phyloP scores from a whole-genome alignment of 2,888 invertebrate genomes.

The Coecobrya sp. region DNA sequence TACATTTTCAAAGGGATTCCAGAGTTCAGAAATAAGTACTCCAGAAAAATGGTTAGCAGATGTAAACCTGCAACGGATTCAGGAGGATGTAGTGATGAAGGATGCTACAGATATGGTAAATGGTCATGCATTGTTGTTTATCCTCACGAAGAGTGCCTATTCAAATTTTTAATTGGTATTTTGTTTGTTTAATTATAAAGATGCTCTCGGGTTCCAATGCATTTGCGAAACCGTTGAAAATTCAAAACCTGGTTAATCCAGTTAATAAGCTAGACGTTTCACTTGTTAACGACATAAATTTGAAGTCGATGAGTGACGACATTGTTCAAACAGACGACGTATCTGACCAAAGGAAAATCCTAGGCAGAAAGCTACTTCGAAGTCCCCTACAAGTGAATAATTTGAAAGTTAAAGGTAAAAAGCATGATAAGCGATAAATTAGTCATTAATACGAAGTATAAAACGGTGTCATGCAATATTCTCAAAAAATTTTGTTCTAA shows the following conservation, averaged over 20 bases:
- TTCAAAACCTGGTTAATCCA: conserved; percentile 36
- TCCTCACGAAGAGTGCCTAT: no score
- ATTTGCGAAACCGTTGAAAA: conserved; percentile 52
- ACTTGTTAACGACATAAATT: conserved; percentile 67
- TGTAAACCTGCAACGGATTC: conserved; percentile 79
- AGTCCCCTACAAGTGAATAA: conserved; percentile 41
- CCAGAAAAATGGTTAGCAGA: conserved; percentile 77
- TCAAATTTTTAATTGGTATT: background rate
- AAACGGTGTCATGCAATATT: background rate
- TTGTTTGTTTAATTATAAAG: background rate
- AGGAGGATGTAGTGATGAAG: conserved; percentile 73
- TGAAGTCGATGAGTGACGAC: conserved; percentile 68
- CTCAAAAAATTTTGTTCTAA: background rate
- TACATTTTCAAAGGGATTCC: conserved; percentile 75
- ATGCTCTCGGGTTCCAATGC: conserved; percentile 65
- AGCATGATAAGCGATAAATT: background rate
- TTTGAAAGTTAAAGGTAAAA: conserved; percentile 61
- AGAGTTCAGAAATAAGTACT: conserved; percentile 23
- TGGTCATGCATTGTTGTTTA: background rate
- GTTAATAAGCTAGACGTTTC: conserved; percentile 56
- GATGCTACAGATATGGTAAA: background rate
- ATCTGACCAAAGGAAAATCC: background rate
- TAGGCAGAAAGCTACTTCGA: conserved; percentile 67
- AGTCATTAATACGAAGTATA: background rate
- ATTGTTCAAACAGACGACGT: conserved; percentile 62